Base-by-base conservation (phyloP, 1,140 invertebrate species). In the Drosophila obscura region DNA sequence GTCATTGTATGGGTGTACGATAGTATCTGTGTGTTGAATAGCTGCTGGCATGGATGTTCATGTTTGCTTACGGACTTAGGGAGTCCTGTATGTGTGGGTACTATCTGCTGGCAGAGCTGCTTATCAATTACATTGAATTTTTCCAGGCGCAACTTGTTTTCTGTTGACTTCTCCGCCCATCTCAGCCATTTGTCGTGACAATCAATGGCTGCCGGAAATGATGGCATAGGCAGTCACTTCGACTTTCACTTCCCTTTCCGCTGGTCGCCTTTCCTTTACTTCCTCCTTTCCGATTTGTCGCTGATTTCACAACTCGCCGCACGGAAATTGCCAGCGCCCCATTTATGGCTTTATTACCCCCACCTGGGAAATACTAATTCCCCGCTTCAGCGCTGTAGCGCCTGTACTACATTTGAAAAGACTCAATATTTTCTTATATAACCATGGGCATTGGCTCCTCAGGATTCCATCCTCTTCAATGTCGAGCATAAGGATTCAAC, bases 51-150 rank as follows among this genome's bases (percentile, higher is more conserved):
- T 39, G 35, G 35, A 11, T 39, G 35, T 13, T 39, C 35, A 39
- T 76, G 64, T 63, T 76, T 77, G 49, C 52, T 44, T 43, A 68
- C 53, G 49, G 45, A 35, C 73, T 44, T 61, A 41, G 35, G 22
- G 16, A 24, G 22, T 48, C 19, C 16, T n/a, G 41, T 15, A 35
- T 24, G 43, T 43, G 71, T 49, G n/a, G 39, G 26, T 43, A 50
- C 60, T 28, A 16, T 73, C 44, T 73, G 45, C 61, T 22, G 44
- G 49, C 62, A 19, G 31, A 43, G 63, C 39, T 44, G 68, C 72
- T 75, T 76, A 76, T 76, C 73, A 76, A 76, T 76, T 76, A 61
- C 63, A 61, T 53, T 76, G 45, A 55, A 68, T 76, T 68, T 68
- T 62, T 39, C 50, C 45, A 76, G 73, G 52, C 51, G 26, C 16